Evolutionary conservation across 2,113 vertebrate genomes (phyloP).

Genomic region (Argyrosomus japonicus): DNA sequence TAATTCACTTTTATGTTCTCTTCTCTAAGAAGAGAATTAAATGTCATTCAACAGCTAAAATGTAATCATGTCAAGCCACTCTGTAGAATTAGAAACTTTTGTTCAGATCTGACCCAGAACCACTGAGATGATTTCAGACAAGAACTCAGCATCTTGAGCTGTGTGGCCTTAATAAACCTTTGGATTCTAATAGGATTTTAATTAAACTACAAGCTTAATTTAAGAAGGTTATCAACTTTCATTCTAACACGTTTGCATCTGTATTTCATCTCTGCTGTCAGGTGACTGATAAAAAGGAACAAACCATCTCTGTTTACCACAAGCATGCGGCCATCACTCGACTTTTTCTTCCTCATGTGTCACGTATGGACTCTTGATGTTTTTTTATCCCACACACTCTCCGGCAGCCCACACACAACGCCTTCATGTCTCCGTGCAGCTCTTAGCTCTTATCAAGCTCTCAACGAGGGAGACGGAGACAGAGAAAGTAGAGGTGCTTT

Average conservation of each 20-base stretch:
- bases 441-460: slow-evolving; percentile 58
- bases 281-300: neutral
- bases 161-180: too few species aligned
- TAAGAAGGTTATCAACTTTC: neutral
- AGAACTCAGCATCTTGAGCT: too few species aligned
- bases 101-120: neutral
- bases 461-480: slow-evolving; percentile 26
- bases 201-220: neutral
- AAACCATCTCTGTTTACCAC: neutral
- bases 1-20: neutral
- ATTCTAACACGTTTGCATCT: slow-evolving; percentile 6
- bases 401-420: slow-evolving; percentile 57
- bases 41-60: too few species aligned
- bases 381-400: slow-evolving; percentile 61
- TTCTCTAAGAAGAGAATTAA: neutral
- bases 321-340: slow-evolving; percentile 17
- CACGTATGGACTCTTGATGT: slow-evolving; percentile 33
- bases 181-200: too few species aligned
- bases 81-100: neutral
- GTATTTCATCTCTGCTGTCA: neutral
- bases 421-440: slow-evolving; percentile 45
- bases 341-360: slow-evolving; percentile 28
- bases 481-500: slow-evolving; percentile 43
- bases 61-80: neutral
- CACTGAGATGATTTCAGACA: too few species aligned